Evolutionary conservation across 2,888 invertebrate species (phyloP).

Genomic region (Thelaira solivaga): DNA sequence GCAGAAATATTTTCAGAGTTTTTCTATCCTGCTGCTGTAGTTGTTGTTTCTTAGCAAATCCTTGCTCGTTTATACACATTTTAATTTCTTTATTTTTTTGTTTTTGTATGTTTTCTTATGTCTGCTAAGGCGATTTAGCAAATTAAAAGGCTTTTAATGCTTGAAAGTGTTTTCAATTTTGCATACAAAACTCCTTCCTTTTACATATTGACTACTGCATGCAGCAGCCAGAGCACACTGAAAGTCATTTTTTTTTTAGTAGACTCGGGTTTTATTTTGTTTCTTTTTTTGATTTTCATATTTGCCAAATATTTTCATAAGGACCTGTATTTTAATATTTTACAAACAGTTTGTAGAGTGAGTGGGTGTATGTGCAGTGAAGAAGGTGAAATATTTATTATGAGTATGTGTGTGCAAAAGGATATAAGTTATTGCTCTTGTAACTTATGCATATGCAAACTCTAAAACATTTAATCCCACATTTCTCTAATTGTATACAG

Average conservation of each 20-base stretch:
- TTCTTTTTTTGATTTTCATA: not conserved
- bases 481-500: slow-evolving; percentile 55
- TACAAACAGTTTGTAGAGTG: not conserved
- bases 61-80: slow-evolving; percentile 13
- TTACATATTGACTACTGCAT: not conserved
- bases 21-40: slow-evolving; percentile 41
- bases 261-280: not conserved
- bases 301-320: slow-evolving; percentile 24
- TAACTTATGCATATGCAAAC: slow-evolving; percentile 16
- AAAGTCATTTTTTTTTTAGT: slow-evolving; percentile 23
- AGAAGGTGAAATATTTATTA: slow-evolving; percentile 54
- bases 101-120: slow-evolving; percentile 61
- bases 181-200: not conserved
- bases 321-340: slow-evolving; percentile 53
- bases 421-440: slow-evolving; percentile 53
- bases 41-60: slow-evolving; percentile 26
- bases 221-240: not conserved
- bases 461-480: not conserved
- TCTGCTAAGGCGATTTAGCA: slow-evolving; percentile 76
- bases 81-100: slow-evolving; percentile 25
- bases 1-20: slow-evolving; percentile 35
- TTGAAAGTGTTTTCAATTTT: slow-evolving; percentile 65
- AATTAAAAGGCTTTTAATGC: slow-evolving; percentile 77
- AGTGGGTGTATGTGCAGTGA: not conserved
- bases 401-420: slow-evolving; percentile 32